Percentiles rank a stretch among this genome's conserved stretches.
phyloP scores from a whole-genome alignment of 2,797 vertebrate genomes.

The Catharus ustulatus region DNA sequence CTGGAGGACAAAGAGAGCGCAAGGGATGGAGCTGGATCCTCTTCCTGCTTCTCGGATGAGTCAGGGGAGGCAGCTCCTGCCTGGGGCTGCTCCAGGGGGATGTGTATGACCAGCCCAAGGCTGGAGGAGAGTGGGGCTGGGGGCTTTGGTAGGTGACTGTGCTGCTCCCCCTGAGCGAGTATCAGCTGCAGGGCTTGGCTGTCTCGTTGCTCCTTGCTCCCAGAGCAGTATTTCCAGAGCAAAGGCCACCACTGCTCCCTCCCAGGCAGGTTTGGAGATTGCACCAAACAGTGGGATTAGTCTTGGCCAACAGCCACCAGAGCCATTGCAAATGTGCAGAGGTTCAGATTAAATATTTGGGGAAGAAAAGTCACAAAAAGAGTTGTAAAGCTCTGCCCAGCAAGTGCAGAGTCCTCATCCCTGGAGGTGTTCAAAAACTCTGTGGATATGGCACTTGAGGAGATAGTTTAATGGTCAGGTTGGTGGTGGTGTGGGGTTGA shows the following conservation, averaged over 20 bases:
- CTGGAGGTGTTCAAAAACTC: background rate
- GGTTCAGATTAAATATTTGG: background rate
- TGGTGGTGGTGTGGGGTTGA: background rate
- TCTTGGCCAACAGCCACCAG: background rate
- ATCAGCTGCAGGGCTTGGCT: background rate
- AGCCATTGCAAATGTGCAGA: background rate
- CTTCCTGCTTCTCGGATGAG: background rate
- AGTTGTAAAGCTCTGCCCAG: background rate
- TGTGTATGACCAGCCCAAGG: background rate
- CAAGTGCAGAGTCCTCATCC: background rate
- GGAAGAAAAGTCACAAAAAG: background rate
- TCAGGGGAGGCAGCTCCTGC: background rate
- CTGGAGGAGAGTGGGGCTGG: background rate
- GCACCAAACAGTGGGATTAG: background rate
- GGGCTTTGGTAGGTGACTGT: background rate
- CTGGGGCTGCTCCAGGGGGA: background rate
- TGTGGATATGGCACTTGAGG: background rate
- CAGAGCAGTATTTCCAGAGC: background rate
- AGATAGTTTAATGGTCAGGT: background rate
- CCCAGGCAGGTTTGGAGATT: background rate
- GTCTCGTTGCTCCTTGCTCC: background rate
- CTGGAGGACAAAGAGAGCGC: background rate
- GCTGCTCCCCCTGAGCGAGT: fast-evolving
- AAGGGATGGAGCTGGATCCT: background rate
- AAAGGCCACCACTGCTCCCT: background rate